Percentiles rank a stretch among this genome's conserved stretches.
Conservation (phyloP, 2,888 invertebrate genomes). For the Athalia circularis region DNA sequence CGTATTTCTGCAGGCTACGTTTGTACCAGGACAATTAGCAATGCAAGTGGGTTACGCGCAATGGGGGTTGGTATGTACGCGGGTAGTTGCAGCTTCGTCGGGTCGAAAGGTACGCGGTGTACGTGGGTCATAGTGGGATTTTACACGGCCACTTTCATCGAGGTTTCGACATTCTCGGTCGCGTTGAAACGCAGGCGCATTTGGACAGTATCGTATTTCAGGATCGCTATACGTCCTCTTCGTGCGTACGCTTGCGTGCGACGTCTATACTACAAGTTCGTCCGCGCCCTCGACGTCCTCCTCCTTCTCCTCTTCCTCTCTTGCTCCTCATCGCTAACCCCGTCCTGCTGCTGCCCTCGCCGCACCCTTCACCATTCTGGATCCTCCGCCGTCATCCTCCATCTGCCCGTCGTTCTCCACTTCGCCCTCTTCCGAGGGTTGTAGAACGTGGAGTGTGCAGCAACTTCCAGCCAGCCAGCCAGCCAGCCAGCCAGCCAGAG, state of each 20-base stretch:
- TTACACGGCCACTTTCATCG: slow-evolving; percentile 44
- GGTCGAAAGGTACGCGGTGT: neutral
- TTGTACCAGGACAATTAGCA: slow-evolving; percentile 13
- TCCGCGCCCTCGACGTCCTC: slow-evolving; percentile 47
- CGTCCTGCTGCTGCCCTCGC: slow-evolving; percentile 37
- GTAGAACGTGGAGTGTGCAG: slow-evolving; percentile 47
- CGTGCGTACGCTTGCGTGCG: slow-evolving; percentile 68
- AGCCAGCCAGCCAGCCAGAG: slow-evolving; percentile 34
- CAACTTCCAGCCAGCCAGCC: slow-evolving; percentile 50
- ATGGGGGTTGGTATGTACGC: slow-evolving; percentile 7
- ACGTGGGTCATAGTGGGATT: slow-evolving; percentile 6
- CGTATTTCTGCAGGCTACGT: slow-evolving; percentile 20
- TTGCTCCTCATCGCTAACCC: slow-evolving; percentile 39
- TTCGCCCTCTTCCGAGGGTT: slow-evolving; percentile 42
- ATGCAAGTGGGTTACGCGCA: slow-evolving; percentile 29
- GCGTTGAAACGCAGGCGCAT: slow-evolving; percentile 61
- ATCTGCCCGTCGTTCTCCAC: slow-evolving; percentile 44
- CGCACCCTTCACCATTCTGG: slow-evolving; percentile 30
- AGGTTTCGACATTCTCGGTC: slow-evolving; percentile 47
- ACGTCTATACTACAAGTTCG: slow-evolving; percentile 59
- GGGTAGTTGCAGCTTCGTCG: neutral
- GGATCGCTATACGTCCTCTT: slow-evolving; percentile 52
- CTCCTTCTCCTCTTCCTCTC: slow-evolving; percentile 44
- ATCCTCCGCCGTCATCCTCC: slow-evolving; percentile 45
- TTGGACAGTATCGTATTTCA: slow-evolving; percentile 57